A percentile compares a stretch with the other conserved stretches of the same genome.
These are phyloP conservation scores for Leuciscus idus DNA, from an alignment of 2,113 vertebrate species.

Conservation along the genomic window DNA sequence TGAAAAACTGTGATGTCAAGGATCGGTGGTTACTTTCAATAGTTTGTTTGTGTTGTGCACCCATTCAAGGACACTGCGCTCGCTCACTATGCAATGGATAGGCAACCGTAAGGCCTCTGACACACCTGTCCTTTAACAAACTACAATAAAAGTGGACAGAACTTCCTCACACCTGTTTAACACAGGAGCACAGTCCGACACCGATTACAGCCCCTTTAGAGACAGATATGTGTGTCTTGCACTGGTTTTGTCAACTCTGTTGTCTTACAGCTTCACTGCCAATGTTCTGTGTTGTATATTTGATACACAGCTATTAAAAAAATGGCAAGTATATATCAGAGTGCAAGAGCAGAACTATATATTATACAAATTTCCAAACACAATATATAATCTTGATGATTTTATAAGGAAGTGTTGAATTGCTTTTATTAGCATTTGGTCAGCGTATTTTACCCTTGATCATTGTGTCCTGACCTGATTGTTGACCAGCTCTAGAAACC, in stretches of 20 bases:
- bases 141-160: slow-evolving; percentile 5
- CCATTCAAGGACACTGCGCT: slow-evolving; percentile 22
- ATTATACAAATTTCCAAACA: background rate
- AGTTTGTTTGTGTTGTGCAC: slow-evolving; percentile 32
- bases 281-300: slow-evolving; percentile 45
- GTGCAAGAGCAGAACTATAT: background rate
- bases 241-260: slow-evolving; percentile 30
- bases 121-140: background rate
- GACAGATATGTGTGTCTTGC: slow-evolving; percentile 12
- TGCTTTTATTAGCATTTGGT: background rate
- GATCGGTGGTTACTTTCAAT: slow-evolving; percentile 14
- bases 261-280: slow-evolving; percentile 65
- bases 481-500: slow-evolving; percentile 37
- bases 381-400: background rate
- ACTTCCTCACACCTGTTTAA: background rate
- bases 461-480: slow-evolving; percentile 3
- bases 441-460: background rate
- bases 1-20: slow-evolving; percentile 26
- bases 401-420: background rate
- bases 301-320: slow-evolving; percentile 22
- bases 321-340: slow-evolving; percentile 5
- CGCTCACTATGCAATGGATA: slow-evolving; percentile 61
- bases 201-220: slow-evolving; percentile 11
- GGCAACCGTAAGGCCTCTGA: slow-evolving; percentile 15
- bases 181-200: slow-evolving; percentile 7